Percentiles rank a stretch among this genome's conserved stretches.
phyloP scores from a whole-genome alignment of 2,113 vertebrate species.

The Rhipidura dahli region DNA sequence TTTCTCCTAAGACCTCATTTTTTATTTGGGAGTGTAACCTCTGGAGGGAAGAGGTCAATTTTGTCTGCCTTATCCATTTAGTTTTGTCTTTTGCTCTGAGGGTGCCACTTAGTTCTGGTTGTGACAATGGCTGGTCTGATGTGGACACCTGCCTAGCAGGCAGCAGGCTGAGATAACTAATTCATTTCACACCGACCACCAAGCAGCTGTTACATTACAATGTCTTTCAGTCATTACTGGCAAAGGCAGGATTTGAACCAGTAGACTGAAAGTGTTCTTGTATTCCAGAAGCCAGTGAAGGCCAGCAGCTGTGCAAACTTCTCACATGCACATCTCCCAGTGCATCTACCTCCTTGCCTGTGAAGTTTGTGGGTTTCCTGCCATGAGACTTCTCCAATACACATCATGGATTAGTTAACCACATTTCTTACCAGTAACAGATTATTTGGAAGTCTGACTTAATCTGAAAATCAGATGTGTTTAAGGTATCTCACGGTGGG shows the following conservation, averaged over 20 bases:
- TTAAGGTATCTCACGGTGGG: background rate
- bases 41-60: background rate
- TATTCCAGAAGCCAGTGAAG: conserved; percentile 3
- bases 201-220: conserved; percentile 44
- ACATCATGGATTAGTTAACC: background rate
- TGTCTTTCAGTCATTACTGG: conserved; percentile 32
- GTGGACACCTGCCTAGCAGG: conserved; percentile 9
- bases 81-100: background rate
- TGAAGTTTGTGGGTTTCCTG: background rate
- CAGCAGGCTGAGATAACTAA: conserved; percentile 28
- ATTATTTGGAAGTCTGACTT: background rate
- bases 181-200: conserved; percentile 37
- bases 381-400: background rate
- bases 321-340: background rate
- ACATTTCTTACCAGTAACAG: background rate
- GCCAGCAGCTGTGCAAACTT: conserved; percentile 36
- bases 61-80: background rate
- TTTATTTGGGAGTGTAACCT: background rate
- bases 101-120: background rate
- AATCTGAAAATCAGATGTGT: background rate
- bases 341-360: background rate
- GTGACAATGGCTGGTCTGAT: background rate
- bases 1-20: background rate
- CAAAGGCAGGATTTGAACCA: conserved; percentile 19
- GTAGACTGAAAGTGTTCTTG: background rate